Conservation (phyloP, 2,797 vertebrate genomes). For the Diceros bicornis region DNA sequence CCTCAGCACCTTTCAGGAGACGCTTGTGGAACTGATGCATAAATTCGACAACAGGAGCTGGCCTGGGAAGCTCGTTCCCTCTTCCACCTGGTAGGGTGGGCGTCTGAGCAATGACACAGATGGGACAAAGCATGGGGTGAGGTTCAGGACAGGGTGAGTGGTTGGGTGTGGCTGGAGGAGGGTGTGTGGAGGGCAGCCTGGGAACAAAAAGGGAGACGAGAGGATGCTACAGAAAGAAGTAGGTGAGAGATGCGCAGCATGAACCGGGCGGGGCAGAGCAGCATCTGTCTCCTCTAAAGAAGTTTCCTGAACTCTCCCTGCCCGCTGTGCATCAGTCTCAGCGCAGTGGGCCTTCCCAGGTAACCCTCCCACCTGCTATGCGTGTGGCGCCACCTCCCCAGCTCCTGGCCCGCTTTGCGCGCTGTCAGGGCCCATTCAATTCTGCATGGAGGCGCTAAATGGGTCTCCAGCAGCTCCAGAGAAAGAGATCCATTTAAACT, state of each 20-base stretch:
- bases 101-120: not conserved
- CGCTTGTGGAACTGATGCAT: accelerated
- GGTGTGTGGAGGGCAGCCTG: accelerated
- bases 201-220: not conserved
- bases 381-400: not conserved
- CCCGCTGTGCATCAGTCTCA: not conserved
- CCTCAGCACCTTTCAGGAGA: not conserved
- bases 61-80: not conserved
- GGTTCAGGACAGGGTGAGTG: not conserved
- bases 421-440: accelerated
- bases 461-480: constrained; percentile 33
- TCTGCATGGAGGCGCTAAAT: accelerated
- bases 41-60: accelerated
- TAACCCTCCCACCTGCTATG: not conserved
- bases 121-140: not conserved
- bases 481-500: not conserved
- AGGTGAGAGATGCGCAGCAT: accelerated
- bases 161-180: not conserved
- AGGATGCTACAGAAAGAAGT: not conserved
- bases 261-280: not conserved
- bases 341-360: not conserved
- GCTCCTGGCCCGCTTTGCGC: not conserved
- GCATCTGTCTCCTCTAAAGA: not conserved
- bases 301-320: not conserved
- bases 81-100: not conserved